These are phyloP conservation scores for Diachasma alloeum DNA, from an alignment of 1,140 invertebrate species.

Conservation along the genomic window DNA sequence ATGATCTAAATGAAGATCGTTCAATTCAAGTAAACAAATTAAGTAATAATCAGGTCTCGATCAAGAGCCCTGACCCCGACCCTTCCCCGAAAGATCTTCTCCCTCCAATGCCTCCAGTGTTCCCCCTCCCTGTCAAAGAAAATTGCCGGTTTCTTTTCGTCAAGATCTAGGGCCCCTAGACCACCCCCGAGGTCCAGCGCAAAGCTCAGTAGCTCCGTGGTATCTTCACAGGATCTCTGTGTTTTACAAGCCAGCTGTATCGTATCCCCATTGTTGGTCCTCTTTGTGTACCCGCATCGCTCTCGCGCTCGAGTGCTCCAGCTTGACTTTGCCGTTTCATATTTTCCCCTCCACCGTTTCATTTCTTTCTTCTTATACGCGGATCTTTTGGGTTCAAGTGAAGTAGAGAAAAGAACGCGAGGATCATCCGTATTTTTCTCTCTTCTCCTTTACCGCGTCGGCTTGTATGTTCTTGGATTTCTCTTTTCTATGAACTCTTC, in stretches of 20 bases:
- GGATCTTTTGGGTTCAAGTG: background rate
- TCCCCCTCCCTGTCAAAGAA: background rate
- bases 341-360: background rate
- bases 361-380: background rate
- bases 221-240: conserved; percentile 63
- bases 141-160: background rate
- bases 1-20: no score
- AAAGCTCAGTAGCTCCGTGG: conserved; percentile 22
- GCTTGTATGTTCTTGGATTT: conserved; percentile 55
- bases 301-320: conserved; percentile 41
- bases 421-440: conserved; percentile 42
- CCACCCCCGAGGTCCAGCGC: conserved; percentile 13
- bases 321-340: conserved; percentile 49
- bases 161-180: background rate
- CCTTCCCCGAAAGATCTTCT: no score
- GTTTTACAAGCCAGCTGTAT: conserved; percentile 64
- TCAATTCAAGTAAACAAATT: no score
- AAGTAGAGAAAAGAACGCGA: background rate
- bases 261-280: conserved; percentile 54
- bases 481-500: conserved; percentile 35
- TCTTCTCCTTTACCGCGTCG: conserved; percentile 36
- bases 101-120: no score
- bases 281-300: conserved; percentile 45
- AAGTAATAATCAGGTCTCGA: no score
- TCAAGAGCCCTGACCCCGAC: no score